Conservation (phyloP, 1,140 invertebrate genomes). For the Mya arenaria region DNA sequence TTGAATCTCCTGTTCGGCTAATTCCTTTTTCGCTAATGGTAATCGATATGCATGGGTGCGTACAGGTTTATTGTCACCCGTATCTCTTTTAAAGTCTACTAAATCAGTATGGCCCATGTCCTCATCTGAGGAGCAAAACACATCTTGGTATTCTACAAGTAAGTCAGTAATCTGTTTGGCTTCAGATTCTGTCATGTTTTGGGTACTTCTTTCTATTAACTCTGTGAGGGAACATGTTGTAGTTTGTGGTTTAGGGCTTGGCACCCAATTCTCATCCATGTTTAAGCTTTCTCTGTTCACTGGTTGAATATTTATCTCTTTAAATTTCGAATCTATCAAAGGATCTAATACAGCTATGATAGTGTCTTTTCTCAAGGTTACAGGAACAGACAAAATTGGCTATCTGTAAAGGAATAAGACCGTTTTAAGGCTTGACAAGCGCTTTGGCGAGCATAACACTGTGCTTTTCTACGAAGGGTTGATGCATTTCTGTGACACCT, state of each 20-base stretch:
- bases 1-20: slow-evolving; percentile 33
- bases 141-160: slow-evolving; percentile 10
- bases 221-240: neutral
- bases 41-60: neutral
- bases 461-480: neutral
- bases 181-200: neutral
- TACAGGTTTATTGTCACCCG: slow-evolving; percentile 25
- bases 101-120: slow-evolving; percentile 25
- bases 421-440: no score
- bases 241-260: neutral
- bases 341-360: neutral
- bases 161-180: neutral
- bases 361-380: neutral
- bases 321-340: neutral
- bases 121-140: slow-evolving; percentile 33
- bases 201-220: neutral
- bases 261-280: neutral
- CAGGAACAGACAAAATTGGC: neutral
- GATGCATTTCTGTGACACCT: neutral
- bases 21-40: neutral
- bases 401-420: no score
- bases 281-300: neutral
- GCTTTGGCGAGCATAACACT: neutral
- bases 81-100: slow-evolving; percentile 33
- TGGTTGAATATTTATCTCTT: neutral